A percentile compares a stretch with the other conserved stretches of the same genome.
phyloP scores from a whole-genome alignment of 2,888 invertebrate genomes.

The Nomada hirtipes region DNA sequence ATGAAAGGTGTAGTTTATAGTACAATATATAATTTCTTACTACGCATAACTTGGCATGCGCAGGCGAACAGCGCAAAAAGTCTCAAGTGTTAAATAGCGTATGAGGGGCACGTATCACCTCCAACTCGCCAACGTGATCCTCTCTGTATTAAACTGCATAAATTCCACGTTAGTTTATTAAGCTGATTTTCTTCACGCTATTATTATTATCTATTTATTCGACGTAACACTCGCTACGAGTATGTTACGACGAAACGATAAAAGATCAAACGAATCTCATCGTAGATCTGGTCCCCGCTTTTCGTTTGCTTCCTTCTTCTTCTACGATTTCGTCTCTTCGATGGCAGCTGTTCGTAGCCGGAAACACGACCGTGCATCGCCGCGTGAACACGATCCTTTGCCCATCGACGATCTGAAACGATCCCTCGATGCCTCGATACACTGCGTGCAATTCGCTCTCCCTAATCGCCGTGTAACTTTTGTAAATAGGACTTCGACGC shows the following conservation, averaged over 20 bases:
- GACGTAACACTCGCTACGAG: conserved; percentile 13
- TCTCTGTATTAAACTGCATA: neutral
- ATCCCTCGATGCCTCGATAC: conserved; percentile 55
- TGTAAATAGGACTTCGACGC: conserved; percentile 59
- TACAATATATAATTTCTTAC: neutral
- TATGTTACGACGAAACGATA: neutral
- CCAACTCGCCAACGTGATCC: conserved; percentile 3
- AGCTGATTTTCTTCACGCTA: neutral
- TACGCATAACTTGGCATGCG: neutral
- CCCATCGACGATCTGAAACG: conserved; percentile 41
- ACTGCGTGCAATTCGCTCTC: conserved; percentile 8
- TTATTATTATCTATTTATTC: conserved; percentile 42
- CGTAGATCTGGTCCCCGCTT: conserved; percentile 11
- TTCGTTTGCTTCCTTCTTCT: conserved; percentile 15
- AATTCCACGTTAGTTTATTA: conserved; percentile 30
- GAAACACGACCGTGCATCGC: conserved; percentile 39
- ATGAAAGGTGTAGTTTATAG: neutral
- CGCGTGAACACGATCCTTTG: conserved; percentile 50
- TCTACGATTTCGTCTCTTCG: conserved; percentile 42
- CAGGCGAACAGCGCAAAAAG: conserved; percentile 21
- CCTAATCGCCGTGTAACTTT: conserved; percentile 54
- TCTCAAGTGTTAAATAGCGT: neutral
- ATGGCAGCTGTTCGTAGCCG: conserved; percentile 47
- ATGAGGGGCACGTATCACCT: conserved; percentile 23
- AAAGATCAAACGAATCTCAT: conserved; percentile 6